These are phyloP conservation scores for Aphelinus certus DNA, from an alignment of 1,140 invertebrate genomes.

Conservation along the genomic window DNA sequence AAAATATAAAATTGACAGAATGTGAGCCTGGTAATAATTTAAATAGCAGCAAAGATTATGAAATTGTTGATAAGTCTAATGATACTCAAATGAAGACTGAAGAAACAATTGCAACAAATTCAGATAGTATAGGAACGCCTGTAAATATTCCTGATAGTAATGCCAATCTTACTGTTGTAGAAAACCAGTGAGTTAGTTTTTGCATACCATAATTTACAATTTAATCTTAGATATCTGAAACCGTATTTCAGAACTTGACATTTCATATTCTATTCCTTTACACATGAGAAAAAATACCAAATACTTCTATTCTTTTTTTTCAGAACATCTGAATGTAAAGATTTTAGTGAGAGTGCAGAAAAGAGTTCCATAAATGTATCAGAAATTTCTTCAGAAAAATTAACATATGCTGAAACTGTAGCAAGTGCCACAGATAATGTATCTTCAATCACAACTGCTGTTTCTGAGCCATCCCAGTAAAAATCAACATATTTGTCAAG, in stretches of 20 bases:
- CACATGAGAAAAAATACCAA: too few relatives aligned
- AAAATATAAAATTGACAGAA: conserved; percentile 26
- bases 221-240: not conserved
- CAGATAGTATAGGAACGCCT: conserved; percentile 39
- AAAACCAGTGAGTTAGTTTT: conserved; percentile 42
- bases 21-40: conserved; percentile 17
- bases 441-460: conserved; percentile 9
- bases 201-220: not conserved
- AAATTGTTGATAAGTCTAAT: conserved; percentile 11
- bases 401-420: conserved; percentile 9
- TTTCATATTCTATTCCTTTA: too few relatives aligned
- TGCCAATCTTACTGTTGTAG: conserved; percentile 43
- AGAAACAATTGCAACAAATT: conserved; percentile 13
- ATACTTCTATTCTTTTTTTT: conserved; percentile 7
- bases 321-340: conserved; percentile 24
- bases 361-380: conserved; percentile 12
- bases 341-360: conserved; percentile 15
- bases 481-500: conserved; percentile 20
- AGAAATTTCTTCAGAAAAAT: conserved; percentile 5
- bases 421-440: conserved; percentile 13
- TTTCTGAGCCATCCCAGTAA: conserved; percentile 25
- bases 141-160: conserved; percentile 45
- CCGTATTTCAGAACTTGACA: too few relatives aligned
- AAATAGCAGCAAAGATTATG: conserved; percentile 8
- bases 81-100: conserved; percentile 27